A percentile compares a stretch with the other conserved stretches of the same genome.
These are phyloP conservation scores for Campaea margaritaria DNA, from an alignment of 2,888 invertebrate genomes.

Conservation along the genomic window DNA sequence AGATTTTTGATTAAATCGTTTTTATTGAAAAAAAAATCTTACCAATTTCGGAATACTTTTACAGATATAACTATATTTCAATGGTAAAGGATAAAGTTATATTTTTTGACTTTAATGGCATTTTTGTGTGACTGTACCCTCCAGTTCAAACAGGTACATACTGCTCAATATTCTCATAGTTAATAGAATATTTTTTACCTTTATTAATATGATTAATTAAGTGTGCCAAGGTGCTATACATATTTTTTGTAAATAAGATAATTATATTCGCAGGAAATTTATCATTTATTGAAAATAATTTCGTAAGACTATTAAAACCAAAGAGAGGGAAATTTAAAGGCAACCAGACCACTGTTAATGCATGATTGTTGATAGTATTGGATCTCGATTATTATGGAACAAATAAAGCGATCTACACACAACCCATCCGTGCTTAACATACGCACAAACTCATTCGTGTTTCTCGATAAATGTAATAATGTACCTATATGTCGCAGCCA, in stretches of 20 bases:
- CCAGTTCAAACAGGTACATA: conserved; percentile 46
- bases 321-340: conserved; percentile 9
- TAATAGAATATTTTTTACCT: conserved; percentile 25
- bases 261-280: conserved; percentile 2
- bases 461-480: no score
- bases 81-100: conserved; percentile 2
- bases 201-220: conserved; percentile 25
- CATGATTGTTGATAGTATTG: not conserved
- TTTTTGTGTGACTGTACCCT: conserved; percentile 29
- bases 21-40: no score
- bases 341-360: not conserved
- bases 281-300: conserved; percentile 7
- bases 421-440: no score
- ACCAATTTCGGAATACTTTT: not conserved
- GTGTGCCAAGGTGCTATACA: conserved; percentile 44
- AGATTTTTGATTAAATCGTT: no score
- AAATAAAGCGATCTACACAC: not conserved
- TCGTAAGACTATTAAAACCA: conserved; percentile 24
- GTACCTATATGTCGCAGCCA: no score
- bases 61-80: not conserved
- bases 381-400: not conserved
- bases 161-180: conserved; percentile 63
- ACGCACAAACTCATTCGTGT: no score
- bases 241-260: conserved; percentile 5
- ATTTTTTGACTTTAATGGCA: conserved; percentile 17